Conservation (phyloP, 2,113 vertebrate species). For the Zapornia atra region DNA sequence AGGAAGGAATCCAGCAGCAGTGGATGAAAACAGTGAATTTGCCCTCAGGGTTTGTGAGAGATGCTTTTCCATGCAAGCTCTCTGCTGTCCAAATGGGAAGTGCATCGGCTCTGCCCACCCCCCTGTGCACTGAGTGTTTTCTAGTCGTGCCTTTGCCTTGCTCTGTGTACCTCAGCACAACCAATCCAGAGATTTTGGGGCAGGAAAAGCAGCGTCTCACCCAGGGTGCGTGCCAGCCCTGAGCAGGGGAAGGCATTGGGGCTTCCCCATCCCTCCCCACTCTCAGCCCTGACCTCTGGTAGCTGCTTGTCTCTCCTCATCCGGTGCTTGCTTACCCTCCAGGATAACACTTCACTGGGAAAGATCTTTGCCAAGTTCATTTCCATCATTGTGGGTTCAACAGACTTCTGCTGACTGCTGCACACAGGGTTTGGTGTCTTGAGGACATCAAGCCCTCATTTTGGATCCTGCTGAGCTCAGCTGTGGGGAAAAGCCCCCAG, state of each 20-base stretch:
- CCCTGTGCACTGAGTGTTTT: accelerated
- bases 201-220: neutral
- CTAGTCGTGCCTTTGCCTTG: neutral
- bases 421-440: accelerated
- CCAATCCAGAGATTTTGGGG: neutral
- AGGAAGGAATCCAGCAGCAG: neutral
- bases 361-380: neutral
- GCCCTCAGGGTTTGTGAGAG: neutral
- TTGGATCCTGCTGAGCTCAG: neutral
- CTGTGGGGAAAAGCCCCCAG: no score
- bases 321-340: neutral
- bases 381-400: neutral
- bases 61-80: neutral
- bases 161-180: neutral
- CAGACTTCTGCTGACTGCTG: neutral
- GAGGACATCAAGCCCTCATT: neutral
- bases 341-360: neutral
- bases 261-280: neutral
- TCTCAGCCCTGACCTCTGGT: neutral
- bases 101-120: neutral
- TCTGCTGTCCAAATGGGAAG: neutral
- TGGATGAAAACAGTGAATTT: neutral
- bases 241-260: neutral
- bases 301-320: neutral
- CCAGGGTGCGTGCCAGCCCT: accelerated